A percentile compares a stretch with the other conserved stretches of the same genome.
These are phyloP conservation scores for Physeter macrocephalus DNA, from an alignment of 2,113 vertebrate species.

Conservation along the genomic window DNA sequence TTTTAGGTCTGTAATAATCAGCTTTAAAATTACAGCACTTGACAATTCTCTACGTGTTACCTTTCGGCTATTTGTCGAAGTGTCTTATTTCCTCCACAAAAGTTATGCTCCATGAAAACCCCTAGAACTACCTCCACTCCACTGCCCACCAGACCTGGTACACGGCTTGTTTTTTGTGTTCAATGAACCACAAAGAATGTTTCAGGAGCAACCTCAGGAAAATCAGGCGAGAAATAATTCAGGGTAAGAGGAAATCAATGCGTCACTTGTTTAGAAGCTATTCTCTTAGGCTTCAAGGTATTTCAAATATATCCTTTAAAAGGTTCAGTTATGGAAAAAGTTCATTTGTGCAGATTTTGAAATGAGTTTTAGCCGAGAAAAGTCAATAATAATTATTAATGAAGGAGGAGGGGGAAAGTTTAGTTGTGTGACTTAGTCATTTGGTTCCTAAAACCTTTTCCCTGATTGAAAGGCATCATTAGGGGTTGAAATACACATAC, in stretches of 20 bases:
- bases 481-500: not conserved
- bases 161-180: slow-evolving; percentile 38
- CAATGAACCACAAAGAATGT: slow-evolving; percentile 49
- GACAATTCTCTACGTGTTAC: slow-evolving; percentile 33
- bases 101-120: slow-evolving; percentile 7
- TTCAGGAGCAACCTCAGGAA: slow-evolving; percentile 39
- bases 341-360: not conserved
- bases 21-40: not conserved
- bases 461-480: not conserved
- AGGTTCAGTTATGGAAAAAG: slow-evolving; percentile 10
- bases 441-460: not conserved
- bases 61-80: not conserved
- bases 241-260: slow-evolving; percentile 46
- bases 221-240: slow-evolving; percentile 53
- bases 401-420: not conserved
- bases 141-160: not conserved
- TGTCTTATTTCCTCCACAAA: not conserved
- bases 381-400: slow-evolving; percentile 40
- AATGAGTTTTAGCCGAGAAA: not conserved
- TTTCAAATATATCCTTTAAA: slow-evolving; percentile 21
- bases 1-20: slow-evolving; percentile 7
- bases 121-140: not conserved
- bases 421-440: not conserved
- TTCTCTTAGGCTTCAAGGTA: slow-evolving; percentile 9
- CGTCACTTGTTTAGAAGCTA: slow-evolving; percentile 42